phyloP scores from a whole-genome alignment of 2,888 invertebrate species.

The Glaucopsyche alexis region DNA sequence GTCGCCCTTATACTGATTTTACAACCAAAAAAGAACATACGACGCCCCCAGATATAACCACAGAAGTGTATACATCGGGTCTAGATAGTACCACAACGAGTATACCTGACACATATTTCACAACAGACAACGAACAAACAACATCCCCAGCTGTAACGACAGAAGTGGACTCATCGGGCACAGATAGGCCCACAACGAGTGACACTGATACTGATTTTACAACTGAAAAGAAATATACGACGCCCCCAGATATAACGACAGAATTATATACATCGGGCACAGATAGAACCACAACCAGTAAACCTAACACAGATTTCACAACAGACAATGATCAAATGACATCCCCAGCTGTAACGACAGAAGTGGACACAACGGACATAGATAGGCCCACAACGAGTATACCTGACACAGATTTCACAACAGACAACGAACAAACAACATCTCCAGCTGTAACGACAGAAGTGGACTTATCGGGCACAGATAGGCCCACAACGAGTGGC shows the following conservation, averaged over 20 bases:
- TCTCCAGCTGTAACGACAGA: background rate
- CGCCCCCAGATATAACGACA: constrained; percentile 5
- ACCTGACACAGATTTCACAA: background rate
- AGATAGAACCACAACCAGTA: background rate
- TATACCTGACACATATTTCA: background rate
- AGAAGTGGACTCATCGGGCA: background rate
- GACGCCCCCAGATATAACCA: background rate
- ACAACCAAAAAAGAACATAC: constrained; percentile 26
- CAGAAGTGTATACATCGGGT: background rate
- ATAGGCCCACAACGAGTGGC: background rate
- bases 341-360: constrained; percentile 1
- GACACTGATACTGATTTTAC: background rate
- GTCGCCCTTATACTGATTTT: background rate
- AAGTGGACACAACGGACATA: background rate
- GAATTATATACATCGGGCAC: background rate
- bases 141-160: background rate
- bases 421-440: background rate
- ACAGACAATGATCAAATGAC: constrained; percentile 23
- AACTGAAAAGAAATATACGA: background rate
- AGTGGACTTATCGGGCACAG: background rate
- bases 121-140: constrained; percentile 7
- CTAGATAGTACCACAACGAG: background rate
- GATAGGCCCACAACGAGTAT: background rate
- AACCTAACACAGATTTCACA: constrained; percentile 4
- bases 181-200: background rate